Evolutionary conservation across 2,888 invertebrate species (phyloP).

Genomic region (Plemyria rubiginata): DNA sequence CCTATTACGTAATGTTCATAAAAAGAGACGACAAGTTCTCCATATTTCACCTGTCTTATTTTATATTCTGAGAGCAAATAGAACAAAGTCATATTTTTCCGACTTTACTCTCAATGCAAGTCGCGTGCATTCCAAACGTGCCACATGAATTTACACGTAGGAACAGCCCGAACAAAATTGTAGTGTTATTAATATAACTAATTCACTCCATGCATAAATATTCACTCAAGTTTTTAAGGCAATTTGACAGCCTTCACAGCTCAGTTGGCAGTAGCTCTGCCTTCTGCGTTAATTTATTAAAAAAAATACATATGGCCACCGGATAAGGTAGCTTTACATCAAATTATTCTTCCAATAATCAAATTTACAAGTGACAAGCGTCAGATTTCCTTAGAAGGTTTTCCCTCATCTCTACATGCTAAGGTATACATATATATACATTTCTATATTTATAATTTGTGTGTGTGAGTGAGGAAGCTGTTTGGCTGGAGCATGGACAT

Average conservation of each 20-base stretch:
- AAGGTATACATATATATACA: too few species aligned
- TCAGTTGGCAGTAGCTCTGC: too few species aligned
- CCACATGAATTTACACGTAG: constrained; percentile 9
- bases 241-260: too few species aligned
- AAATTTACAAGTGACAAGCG: too few species aligned
- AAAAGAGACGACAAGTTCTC: background rate
- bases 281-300: too few species aligned
- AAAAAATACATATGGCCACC: too few species aligned
- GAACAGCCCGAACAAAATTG: background rate
- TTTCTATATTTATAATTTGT: background rate
- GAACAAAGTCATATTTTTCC: constrained; percentile 10
- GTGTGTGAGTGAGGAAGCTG: constrained; percentile 21
- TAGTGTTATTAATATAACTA: constrained; percentile 5
- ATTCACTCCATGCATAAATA: constrained; percentile 10
- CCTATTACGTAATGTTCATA: too few species aligned
- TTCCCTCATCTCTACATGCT: background rate
- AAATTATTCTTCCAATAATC: too few species aligned
- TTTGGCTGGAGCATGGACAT: constrained; percentile 10
- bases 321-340: too few species aligned
- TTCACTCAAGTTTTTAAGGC: background rate
- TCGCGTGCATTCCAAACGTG: constrained; percentile 15
- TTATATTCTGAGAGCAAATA: background rate
- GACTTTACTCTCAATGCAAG: constrained; percentile 14
- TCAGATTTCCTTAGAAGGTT: background rate
- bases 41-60: background rate